Percentiles rank a stretch among this genome's conserved stretches.
Evolutionary conservation across 2,888 invertebrate species (phyloP).

Genomic region (Folsomia manolachei): DNA sequence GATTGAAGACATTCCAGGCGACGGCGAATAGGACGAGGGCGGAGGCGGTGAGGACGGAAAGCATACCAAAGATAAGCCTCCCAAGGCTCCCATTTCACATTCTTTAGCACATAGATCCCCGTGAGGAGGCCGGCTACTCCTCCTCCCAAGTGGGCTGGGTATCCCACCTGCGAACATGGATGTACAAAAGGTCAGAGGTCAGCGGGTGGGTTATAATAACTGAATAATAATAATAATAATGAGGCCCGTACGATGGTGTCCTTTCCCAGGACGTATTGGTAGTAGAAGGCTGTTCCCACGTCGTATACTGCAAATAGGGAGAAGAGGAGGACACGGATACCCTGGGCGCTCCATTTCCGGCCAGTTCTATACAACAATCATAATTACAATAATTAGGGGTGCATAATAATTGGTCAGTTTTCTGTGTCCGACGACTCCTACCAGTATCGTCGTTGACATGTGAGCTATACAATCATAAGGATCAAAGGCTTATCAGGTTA

Average conservation of each 20-base stretch:
- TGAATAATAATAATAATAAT: too few species aligned
- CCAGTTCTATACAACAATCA: constrained; percentile 92
- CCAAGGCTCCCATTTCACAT: constrained; percentile 75
- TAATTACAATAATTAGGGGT: too few species aligned
- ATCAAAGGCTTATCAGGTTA: too few species aligned
- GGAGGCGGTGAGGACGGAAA: constrained; percentile 68
- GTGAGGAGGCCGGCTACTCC: constrained; percentile 74
- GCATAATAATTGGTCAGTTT: too few species aligned
- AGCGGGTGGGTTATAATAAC: too few species aligned
- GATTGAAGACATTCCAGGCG: constrained; percentile 65
- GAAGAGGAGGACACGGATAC: constrained; percentile 61
- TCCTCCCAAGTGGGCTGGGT: constrained; percentile 71
- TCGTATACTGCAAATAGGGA: constrained; percentile 77
- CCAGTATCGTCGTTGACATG: constrained; percentile 10
- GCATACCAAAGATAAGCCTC: constrained; percentile 79
- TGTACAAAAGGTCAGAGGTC: too few species aligned
- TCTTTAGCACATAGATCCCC: constrained; percentile 74
- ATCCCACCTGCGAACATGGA: constrained; percentile 67
- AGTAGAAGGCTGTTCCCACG: constrained; percentile 85
- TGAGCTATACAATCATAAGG: not conserved
- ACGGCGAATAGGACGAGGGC: constrained; percentile 70
- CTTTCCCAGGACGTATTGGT: constrained; percentile 70
- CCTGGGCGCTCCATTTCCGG: constrained; percentile 92
- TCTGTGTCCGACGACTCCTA: too few species aligned
- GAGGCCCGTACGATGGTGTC: constrained; percentile 59